A percentile compares a stretch with the other conserved stretches of the same genome.
phyloP scores from a whole-genome alignment of 2,113 vertebrate genomes.

The Seriola aureovittata region DNA sequence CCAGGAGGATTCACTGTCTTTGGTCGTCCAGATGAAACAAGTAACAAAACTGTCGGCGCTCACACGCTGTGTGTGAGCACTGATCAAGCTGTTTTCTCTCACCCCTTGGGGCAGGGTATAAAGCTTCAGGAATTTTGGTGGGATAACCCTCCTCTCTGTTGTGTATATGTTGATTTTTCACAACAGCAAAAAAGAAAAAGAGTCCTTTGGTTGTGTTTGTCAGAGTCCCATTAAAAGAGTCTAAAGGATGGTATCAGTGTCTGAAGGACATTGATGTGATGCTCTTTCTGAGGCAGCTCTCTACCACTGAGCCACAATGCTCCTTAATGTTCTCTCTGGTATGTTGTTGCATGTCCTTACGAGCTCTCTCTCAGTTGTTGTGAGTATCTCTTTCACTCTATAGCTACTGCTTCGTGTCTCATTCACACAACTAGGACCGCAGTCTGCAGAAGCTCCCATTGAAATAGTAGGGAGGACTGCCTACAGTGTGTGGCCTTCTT shows the following conservation, averaged over 20 bases:
- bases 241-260: constrained; percentile 32
- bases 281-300: constrained; percentile 59
- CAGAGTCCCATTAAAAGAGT: constrained; percentile 12
- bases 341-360: constrained; percentile 10
- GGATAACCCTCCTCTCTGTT: constrained; percentile 1
- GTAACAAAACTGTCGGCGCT: neutral
- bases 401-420: constrained; percentile 17
- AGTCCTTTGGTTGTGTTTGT: constrained; percentile 15
- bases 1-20: constrained; percentile 9
- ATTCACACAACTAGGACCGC: constrained; percentile 16
- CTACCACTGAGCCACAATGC: constrained; percentile 48
- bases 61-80: neutral
- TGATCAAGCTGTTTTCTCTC: constrained; percentile 12
- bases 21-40: neutral
- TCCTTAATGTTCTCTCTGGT: constrained; percentile 39
- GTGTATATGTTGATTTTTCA: constrained; percentile 27
- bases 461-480: constrained; percentile 10
- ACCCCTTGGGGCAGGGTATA: neutral
- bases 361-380: constrained; percentile 10
- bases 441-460: constrained; percentile 49
- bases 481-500: neutral
- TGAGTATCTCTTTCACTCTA: constrained; percentile 3
- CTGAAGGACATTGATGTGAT: constrained; percentile 62
- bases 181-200: neutral
- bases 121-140: neutral